Evolutionary conservation across 2,888 invertebrate species (phyloP), one percentile per base, ranked within the genome.

Genomic region (Philonicus albiceps): DNA sequence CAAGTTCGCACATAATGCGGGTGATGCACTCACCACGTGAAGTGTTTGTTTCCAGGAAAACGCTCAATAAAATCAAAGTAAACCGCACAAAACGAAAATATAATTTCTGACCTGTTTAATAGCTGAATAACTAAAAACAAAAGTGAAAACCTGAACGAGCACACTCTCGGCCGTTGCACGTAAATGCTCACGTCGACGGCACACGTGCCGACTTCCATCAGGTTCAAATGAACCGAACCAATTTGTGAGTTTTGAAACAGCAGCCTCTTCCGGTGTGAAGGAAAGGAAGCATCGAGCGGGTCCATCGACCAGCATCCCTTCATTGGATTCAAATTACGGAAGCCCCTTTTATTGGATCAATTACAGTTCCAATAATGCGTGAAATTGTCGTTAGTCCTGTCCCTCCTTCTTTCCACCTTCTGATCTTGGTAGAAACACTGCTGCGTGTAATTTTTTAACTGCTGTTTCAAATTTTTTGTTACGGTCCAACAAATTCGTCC

Each of bases 281-380:
- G 34, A 34, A n/a, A 83, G 22, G 55, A n/a, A 83, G 22, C 7
- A 13, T 30, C 19, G 3, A 6, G 22, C 30, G 83, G 22, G 40
- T 43, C 40, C 40, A 43, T 27, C 73, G 31, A 31, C 73, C 73
- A 85, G 43, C 43, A 72, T 87, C 76, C 86, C 76, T 81, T 84
- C 75, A 80, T 84, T 84, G 53, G 55, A 87, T 88, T 89, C 88
- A 86, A 74, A 89, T 88, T 89, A 89, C 89, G 88, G 89, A 88
- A 89, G 88, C 88, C 88, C 88, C 40, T 80, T 85, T 88, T 88
- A 88, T 88, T 90, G 90, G 91, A 91, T 91, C 91, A 91, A 92
- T 91, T 91, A 90, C 91, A 88, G 88, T 89, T 86, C 88, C 90
- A 90, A 92, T 92, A 91, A 91, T 90, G 91, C 92, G 90, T 92